Base-by-base conservation (phyloP, 30 jellyfish, hydroid and myxozoan genomes). In the Clytia hemisphaerica region DNA sequence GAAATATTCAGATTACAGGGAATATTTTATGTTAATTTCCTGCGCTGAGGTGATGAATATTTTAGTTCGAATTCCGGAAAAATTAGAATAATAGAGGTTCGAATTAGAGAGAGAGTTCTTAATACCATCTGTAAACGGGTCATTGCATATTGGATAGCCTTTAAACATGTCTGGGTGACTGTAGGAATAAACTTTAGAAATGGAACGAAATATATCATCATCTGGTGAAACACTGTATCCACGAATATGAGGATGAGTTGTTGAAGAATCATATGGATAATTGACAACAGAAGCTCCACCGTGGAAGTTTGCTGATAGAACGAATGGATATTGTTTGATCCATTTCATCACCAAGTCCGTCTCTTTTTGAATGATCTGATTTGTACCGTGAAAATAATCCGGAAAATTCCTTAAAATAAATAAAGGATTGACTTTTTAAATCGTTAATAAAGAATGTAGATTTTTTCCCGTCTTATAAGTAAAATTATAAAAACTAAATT, bases 371-470 rank as follows among this genome's bases (percentile, higher is more conserved):
- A 33, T 22, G 16, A 77, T 66, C 25, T 27, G 5, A 24, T 83
- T 15, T 10, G 78, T 48, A 4, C 71, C 38, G 57, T 63, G 83
- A 77, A 47, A 85, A 44, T 72, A 88, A 51, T 93, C 99, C 45
- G 99, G 99, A 46, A 93, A 93, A 72, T 93, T 80, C 7, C 99
- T 69, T n/a, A 29, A n/a, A n/a, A n/a, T n/a, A n/a, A n/a, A n/a
- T n/a, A n/a, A n/a, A n/a, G n/a, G n/a, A n/a, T n/a, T n/a, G n/a
- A n/a, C n/a, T n/a, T n/a, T n/a, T n/a, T n/a, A n/a, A n/a, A n/a
- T n/a, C n/a, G n/a, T n/a, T n/a, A n/a, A n/a, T n/a, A n/a, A n/a
- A n/a, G n/a, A n/a, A n/a, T n/a, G n/a, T n/a, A n/a, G n/a, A n/a
- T n/a, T n/a, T n/a, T n/a, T n/a, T n/a, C n/a, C n/a, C n/a, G n/a